Evolutionary conservation across 2,113 vertebrate species (phyloP).

Genomic region (Hyperoodon ampullatus): DNA sequence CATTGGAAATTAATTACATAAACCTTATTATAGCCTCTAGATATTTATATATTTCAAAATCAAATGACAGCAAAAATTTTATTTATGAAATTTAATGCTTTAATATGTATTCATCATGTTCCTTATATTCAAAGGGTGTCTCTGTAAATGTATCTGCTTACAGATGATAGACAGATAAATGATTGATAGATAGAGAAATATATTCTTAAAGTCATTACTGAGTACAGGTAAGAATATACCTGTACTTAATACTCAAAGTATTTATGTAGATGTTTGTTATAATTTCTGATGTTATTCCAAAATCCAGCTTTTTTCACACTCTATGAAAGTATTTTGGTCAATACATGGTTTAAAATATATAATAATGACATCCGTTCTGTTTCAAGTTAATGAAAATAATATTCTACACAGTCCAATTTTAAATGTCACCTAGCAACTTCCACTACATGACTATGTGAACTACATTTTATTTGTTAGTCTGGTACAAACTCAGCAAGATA

Average conservation of each 20-base stretch:
- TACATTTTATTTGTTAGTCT: not conserved
- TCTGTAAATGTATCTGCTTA: not conserved
- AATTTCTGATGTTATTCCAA: not conserved
- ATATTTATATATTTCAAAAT: not conserved
- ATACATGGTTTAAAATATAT: not conserved
- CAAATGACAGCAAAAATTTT: not conserved
- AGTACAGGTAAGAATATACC: not conserved
- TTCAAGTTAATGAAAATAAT: slow-evolving; percentile 41
- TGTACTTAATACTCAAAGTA: not conserved
- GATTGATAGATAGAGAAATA: not conserved
- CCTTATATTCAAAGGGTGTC: not conserved
- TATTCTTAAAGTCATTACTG: not conserved
- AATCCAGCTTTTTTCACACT: not conserved
- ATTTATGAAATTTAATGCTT: not conserved
- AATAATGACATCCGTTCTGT: not conserved
- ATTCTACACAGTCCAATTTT: not conserved
- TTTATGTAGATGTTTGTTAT: not conserved
- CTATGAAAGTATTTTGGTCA: not conserved
- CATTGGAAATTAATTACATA: slow-evolving; percentile 5
- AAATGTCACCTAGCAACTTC: slow-evolving; percentile 13
- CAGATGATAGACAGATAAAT: not conserved
- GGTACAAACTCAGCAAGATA: not conserved
- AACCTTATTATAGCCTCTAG: not conserved
- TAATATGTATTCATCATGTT: not conserved
- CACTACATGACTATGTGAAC: not conserved